phyloP scores from a whole-genome alignment of 2,888 invertebrate genomes.

The Hyalella azteca region DNA sequence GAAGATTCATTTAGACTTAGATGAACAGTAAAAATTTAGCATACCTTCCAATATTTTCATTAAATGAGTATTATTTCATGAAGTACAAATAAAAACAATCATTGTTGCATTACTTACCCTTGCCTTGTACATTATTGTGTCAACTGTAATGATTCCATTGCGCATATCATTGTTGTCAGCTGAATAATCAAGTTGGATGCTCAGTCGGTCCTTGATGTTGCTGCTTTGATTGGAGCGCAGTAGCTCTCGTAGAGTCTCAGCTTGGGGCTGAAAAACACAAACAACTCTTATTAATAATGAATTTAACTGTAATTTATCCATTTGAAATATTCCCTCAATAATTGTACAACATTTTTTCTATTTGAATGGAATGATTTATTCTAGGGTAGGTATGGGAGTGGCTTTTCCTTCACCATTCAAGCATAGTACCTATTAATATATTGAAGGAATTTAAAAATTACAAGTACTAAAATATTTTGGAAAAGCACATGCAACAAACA shows the following conservation, averaged over 20 bases:
- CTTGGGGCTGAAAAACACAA: conserved; percentile 71
- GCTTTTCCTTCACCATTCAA: no score
- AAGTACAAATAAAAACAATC: no score
- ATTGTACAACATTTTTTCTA: background rate
- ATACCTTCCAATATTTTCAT: no score
- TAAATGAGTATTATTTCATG: no score
- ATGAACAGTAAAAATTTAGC: no score
- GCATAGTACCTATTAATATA: no score
- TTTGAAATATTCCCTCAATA: background rate
- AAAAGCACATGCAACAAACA: no score
- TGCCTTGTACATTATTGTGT: conserved; percentile 84
- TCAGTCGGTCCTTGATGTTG: conserved; percentile 80
- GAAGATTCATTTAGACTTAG: no score
- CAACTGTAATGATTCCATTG: conserved; percentile 85
- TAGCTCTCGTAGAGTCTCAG: conserved; percentile 72
- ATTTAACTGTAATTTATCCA: background rate
- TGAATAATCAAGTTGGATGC: conserved; percentile 75
- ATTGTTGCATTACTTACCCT: no score
- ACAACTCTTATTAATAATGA: background rate
- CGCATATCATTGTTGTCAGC: conserved; percentile 74
- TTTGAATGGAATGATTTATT: background rate
- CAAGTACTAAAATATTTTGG: no score
- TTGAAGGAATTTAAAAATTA: no score
- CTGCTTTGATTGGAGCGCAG: conserved; percentile 75
- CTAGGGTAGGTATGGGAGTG: no score